A percentile compares a stretch with the other conserved stretches of the same genome.
Conservation (phyloP, 1,140 invertebrate species). For the Drosophila triauraria region DNA sequence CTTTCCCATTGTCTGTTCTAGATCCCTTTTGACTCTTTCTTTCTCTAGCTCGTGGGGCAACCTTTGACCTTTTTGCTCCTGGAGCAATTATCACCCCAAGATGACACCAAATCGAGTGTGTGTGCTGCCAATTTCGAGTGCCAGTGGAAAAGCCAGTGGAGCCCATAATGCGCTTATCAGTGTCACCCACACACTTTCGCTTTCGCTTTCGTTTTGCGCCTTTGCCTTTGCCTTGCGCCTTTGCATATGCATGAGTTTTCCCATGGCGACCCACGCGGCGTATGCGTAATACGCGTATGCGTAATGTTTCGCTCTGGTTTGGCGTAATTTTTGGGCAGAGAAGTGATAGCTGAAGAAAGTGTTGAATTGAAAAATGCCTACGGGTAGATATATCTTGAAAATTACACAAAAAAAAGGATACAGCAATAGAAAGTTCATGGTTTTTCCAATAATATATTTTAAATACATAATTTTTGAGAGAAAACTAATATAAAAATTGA, state of each 20-base stretch:
- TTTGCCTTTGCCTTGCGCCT: conserved; percentile 38
- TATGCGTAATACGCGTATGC: conserved; percentile 60
- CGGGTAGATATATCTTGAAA: too few species aligned
- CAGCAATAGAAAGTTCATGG: too few species aligned
- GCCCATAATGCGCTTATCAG: conserved; percentile 79
- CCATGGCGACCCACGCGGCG: conserved; percentile 33
- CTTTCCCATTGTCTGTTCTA: conserved; percentile 8
- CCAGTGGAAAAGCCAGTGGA: conserved; percentile 51
- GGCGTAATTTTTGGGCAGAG: not conserved
- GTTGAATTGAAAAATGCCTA: too few species aligned
- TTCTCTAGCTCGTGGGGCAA: not conserved
- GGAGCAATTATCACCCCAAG: conserved; percentile 43
- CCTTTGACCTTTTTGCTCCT: conserved; percentile 54
- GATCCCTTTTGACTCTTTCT: not conserved
- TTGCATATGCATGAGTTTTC: conserved; percentile 73
- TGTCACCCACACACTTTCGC: conserved; percentile 48
- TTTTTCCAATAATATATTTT: too few species aligned
- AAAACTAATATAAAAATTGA: too few species aligned
- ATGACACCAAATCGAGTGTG: conserved; percentile 26
- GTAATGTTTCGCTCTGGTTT: conserved; percentile 5
- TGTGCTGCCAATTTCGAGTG: conserved; percentile 18
- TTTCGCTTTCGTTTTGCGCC: conserved; percentile 11
- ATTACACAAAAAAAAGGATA: too few species aligned
- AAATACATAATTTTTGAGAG: too few species aligned
- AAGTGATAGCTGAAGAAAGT: not conserved